A percentile compares a stretch with the other conserved stretches of the same genome.
phyloP scores from a whole-genome alignment of 1,140 invertebrate species.

The Lepidurus couesii region DNA sequence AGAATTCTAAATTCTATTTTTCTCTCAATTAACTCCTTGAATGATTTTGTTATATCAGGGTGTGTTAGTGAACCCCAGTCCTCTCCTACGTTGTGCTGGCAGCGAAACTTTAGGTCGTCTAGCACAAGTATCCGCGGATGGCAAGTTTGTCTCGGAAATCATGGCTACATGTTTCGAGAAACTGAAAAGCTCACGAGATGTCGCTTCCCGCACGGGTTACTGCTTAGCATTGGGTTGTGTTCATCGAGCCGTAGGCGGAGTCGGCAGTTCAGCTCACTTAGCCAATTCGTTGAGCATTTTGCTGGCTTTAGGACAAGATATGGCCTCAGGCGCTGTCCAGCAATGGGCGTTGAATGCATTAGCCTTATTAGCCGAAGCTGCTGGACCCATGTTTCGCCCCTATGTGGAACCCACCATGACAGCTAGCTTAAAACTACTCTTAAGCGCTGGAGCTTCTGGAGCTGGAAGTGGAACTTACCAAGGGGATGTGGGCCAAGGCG shows the following conservation, averaged over 20 bases:
- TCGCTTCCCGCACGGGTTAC: constrained; percentile 81
- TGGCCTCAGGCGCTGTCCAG: constrained; percentile 80
- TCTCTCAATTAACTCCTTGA: not conserved
- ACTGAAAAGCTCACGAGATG: constrained; percentile 79
- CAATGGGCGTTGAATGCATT: constrained; percentile 94
- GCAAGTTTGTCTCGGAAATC: constrained; percentile 81
- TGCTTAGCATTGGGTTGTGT: constrained; percentile 87
- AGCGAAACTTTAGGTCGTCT: constrained; percentile 82
- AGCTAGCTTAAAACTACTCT: constrained; percentile 77
- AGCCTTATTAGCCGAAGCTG: constrained; percentile 91
- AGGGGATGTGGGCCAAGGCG: constrained; percentile 83
- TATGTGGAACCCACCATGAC: constrained; percentile 93
- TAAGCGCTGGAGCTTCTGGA: constrained; percentile 79
- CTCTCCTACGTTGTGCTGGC: constrained; percentile 78
- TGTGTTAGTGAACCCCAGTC: constrained; percentile 68
- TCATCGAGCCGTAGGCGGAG: constrained; percentile 78
- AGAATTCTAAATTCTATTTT: constrained; percentile 42
- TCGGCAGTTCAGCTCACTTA: constrained; percentile 80
- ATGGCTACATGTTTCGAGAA: constrained; percentile 86
- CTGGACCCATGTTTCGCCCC: constrained; percentile 94
- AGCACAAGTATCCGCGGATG: constrained; percentile 77
- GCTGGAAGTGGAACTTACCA: constrained; percentile 45
- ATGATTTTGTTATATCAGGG: not conserved
- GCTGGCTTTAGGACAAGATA: constrained; percentile 88
- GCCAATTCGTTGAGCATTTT: constrained; percentile 91